Percentiles rank a stretch among this genome's conserved stretches.
Conservation (phyloP, 2,888 invertebrate genomes). For the Drosophila koepferae region DNA sequence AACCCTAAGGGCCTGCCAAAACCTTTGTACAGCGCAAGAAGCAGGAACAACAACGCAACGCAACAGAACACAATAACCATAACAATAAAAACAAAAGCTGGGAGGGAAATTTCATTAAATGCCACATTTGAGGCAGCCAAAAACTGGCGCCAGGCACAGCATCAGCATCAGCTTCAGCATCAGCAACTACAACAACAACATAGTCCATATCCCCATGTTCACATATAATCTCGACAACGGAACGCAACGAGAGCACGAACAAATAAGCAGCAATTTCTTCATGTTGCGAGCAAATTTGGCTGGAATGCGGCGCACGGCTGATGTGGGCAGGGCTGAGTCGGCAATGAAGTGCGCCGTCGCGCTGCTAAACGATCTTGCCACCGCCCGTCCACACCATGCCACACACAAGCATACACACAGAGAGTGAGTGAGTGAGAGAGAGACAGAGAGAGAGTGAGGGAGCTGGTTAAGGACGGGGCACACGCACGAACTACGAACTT, state of each 20-base stretch:
- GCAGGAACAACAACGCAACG: conserved; percentile 42
- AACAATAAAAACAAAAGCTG: conserved; percentile 22
- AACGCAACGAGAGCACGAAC: conserved; percentile 66
- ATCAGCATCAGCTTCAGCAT: conserved; percentile 17
- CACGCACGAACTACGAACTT: conserved; percentile 77
- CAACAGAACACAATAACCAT: conserved; percentile 41
- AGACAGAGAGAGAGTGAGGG: neutral
- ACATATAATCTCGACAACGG: conserved; percentile 70
- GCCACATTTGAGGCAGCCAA: conserved; percentile 77
- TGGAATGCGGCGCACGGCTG: conserved; percentile 62
- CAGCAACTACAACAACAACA: conserved; percentile 18
- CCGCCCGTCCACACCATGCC: conserved; percentile 80
- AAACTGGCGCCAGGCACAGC: conserved; percentile 81
- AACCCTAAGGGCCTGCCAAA: conserved; percentile 64
- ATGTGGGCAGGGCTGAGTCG: conserved; percentile 21
- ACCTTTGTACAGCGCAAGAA: conserved; percentile 51
- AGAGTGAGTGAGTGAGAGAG: no score
- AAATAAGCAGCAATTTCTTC: conserved; percentile 79
- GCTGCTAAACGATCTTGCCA: conserved; percentile 80
- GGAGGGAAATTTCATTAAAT: conserved; percentile 81
- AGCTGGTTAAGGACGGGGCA: conserved; percentile 33
- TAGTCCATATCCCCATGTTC: conserved; percentile 55
- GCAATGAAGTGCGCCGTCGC: conserved; percentile 77
- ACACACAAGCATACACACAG: conserved; percentile 54
- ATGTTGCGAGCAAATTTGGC: conserved; percentile 80